These are phyloP conservation scores for Xenopus borealis DNA, from an alignment of 2,113 vertebrate species.

Conservation along the genomic window DNA sequence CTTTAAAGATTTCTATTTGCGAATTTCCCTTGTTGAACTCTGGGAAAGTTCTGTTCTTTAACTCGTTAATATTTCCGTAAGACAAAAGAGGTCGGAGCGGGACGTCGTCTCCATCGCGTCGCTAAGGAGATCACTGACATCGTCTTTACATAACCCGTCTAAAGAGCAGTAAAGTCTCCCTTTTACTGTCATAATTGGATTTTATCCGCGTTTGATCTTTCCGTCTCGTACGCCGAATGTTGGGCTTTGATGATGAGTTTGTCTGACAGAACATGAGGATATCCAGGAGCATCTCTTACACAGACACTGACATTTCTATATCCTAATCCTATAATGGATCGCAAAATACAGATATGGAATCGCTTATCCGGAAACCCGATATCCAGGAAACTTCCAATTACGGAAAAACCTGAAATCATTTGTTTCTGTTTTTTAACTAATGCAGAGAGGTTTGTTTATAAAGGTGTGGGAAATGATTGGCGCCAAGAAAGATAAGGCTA, in stretches of 20 bases:
- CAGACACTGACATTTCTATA: constrained; percentile 19
- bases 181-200: constrained; percentile 44
- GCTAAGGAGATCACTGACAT: constrained; percentile 29
- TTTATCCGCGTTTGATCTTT: constrained; percentile 34
- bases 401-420: too few species aligned
- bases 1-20: neutral
- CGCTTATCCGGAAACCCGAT: too few species aligned
- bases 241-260: constrained; percentile 29
- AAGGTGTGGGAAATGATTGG: too few species aligned
- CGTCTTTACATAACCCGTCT: constrained; percentile 40
- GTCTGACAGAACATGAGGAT: constrained; percentile 10
- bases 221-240: constrained; percentile 18
- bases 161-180: constrained; percentile 26
- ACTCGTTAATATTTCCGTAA: constrained; percentile 8
- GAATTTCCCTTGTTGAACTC: neutral
- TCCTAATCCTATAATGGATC: neutral
- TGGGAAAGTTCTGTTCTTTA: neutral
- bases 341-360: too few species aligned
- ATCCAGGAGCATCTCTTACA: constrained; percentile 13
- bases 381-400: too few species aligned
- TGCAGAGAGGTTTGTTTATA: too few species aligned
- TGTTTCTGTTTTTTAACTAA: too few species aligned
- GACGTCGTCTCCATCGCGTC: neutral
- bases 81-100: constrained; percentile 26
- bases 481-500: too few species aligned